Base-by-base conservation (phyloP, 2,113 vertebrate genomes). In the Dasyprocta punctata region DNA sequence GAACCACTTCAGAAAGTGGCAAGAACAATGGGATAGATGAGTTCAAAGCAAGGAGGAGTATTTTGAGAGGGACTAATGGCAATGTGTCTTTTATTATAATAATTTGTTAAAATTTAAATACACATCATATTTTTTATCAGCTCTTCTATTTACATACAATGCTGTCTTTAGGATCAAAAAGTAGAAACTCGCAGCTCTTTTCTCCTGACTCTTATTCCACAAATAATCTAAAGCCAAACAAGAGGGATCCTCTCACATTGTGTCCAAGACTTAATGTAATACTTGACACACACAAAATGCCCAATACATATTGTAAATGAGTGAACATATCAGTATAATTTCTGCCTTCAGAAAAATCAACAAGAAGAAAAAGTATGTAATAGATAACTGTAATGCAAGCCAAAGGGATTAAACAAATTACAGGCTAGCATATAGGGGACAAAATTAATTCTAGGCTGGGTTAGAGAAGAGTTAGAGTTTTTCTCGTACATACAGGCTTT, bases 331-430 rank as follows among this genome's bases (percentile, higher is more conserved):
- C 61, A 75, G 44, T 36, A 78, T 24, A 95, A 54, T 85, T 94
- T 75, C 47, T 84, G 16, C 86, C 92, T 94, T 92, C 73, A 93
- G 89, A 67, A 92, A 80, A 60, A 92, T 30, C 69, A 90, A 60
- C 28, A 52, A 82, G 38, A 89, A 58, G 28, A 10, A 3, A 89
- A 89, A 94, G 81, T 49, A 93, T 54, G 78, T 80, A 22, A 92
- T 12, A 71, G 85, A 20, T 33, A 82, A 47, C 58, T 86, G 80
- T 67, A 93, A 73, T 82, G 56, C 20, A 95, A 98, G 44, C 71
- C 93, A 94, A 92, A 49, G 56, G 82, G 90, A 91, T 92, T 96
- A 94, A 92, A 90, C n/a, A 96, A 95, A 97, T 95, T 97, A 87
- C 5, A 95, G 87, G 61, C 22, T 44, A 71, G 80, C 69, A 94